A percentile compares a stretch with the other conserved stretches of the same genome.
Evolutionary conservation across 2,888 invertebrate genomes (phyloP).

Genomic region (Mythimna ferrago): DNA sequence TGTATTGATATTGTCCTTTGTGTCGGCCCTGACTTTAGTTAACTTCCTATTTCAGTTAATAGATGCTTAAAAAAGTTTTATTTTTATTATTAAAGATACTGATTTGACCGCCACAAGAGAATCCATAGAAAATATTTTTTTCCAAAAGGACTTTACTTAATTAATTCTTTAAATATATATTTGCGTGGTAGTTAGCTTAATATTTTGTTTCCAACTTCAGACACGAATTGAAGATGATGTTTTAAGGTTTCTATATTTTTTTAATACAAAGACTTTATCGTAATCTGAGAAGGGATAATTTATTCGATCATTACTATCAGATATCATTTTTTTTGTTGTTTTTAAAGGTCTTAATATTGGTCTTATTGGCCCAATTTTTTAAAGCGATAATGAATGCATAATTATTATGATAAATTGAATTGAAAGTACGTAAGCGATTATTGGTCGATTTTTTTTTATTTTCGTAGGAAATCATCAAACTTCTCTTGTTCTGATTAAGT

Average conservation of each 20-base stretch:
- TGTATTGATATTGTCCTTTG: no score
- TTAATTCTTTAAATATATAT: neutral
- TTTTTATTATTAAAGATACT: neutral
- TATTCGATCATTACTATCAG: neutral
- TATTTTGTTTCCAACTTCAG: slow-evolving; percentile 10
- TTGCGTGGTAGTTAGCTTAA: slow-evolving; percentile 24
- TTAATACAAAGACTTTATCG: slow-evolving; percentile 7
- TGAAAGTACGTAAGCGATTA: no score
- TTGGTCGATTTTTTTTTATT: no score
- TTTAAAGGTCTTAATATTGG: neutral
- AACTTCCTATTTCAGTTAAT: neutral
- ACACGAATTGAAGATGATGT: slow-evolving; percentile 6
- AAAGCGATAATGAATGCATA: neutral
- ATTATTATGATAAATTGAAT: neutral
- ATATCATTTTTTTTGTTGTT: slow-evolving; percentile 13
- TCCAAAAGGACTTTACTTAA: neutral
- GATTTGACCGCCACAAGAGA: neutral
- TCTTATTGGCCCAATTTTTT: accelerated
- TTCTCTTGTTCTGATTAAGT: no score
- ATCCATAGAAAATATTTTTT: neutral
- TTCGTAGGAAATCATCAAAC: no score
- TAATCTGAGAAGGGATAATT: slow-evolving; percentile 13
- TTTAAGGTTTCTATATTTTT: slow-evolving; percentile 16
- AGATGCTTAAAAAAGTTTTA: neutral
- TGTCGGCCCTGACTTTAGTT: neutral